A percentile compares a stretch with the other conserved stretches of the same genome.
phyloP scores from a whole-genome alignment of 1,140 invertebrate genomes.

The Camponotus floridanus region DNA sequence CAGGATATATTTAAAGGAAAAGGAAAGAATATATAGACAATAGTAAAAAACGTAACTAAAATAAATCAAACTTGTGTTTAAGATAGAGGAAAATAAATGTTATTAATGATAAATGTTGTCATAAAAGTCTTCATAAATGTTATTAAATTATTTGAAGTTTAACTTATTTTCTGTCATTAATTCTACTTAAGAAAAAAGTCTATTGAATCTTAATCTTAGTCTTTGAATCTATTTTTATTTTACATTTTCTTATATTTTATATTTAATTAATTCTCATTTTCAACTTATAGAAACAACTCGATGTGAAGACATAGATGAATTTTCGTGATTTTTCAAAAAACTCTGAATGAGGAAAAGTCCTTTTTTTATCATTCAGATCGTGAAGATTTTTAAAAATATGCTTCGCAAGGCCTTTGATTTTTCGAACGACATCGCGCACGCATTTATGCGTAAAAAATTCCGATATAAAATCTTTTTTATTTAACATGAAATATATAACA shows the following conservation, averaged over 20 bases:
- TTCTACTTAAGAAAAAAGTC: background rate
- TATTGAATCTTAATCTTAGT: background rate
- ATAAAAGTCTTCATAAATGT: background rate
- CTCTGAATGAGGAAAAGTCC: background rate
- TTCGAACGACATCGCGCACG: background rate
- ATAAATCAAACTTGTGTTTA: background rate
- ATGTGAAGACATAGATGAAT: background rate
- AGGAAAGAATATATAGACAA: background rate
- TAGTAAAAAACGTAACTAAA: background rate
- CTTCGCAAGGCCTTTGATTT: background rate
- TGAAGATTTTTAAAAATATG: background rate
- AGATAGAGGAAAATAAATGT: background rate
- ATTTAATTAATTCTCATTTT: background rate
- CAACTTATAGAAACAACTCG: background rate
- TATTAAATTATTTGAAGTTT: background rate
- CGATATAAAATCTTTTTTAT: conserved; percentile 3
- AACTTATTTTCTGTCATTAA: background rate
- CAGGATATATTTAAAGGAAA: background rate
- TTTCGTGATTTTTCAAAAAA: background rate
- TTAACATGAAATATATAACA: conserved; percentile 50
- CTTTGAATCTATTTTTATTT: background rate
- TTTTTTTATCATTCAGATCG: background rate
- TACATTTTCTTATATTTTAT: background rate
- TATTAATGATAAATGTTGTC: too few relatives aligned
- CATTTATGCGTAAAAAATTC: conserved; percentile 46